These are phyloP conservation scores for Macaria liturata DNA, from an alignment of 2,888 invertebrate species.

Conservation along the genomic window DNA sequence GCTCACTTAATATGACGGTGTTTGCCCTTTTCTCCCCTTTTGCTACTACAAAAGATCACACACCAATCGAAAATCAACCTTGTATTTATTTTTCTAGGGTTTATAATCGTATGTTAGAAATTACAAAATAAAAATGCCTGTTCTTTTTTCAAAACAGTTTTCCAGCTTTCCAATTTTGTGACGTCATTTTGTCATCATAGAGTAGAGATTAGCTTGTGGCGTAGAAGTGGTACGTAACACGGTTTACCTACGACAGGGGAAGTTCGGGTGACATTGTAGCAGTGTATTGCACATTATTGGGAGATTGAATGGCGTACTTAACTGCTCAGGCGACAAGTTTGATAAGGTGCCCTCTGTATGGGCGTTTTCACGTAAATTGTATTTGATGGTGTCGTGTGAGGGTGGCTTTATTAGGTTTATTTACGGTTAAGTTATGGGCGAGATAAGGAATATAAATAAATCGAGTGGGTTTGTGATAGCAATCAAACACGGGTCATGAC, in stretches of 20 bases:
- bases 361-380: constrained; percentile 39
- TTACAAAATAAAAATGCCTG: constrained; percentile 58
- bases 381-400: constrained; percentile 38
- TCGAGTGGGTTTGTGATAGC: background rate
- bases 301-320: constrained; percentile 79
- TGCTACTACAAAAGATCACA: constrained; percentile 31
- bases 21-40: constrained; percentile 78
- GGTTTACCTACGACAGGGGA: constrained; percentile 50
- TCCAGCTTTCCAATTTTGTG: constrained; percentile 4
- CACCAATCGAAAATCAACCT: constrained; percentile 38
- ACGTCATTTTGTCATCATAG: constrained; percentile 18
- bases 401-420: constrained; percentile 21
- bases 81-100: background rate
- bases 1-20: constrained; percentile 82
- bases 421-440: constrained; percentile 12
- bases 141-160: constrained; percentile 56
- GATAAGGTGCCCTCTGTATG: constrained; percentile 68
- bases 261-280: constrained; percentile 77
- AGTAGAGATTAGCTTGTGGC: constrained; percentile 35
- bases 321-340: constrained; percentile 61
- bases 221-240: constrained; percentile 31
- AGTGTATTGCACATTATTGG: constrained; percentile 82
- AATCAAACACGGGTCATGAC: no score
- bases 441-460: constrained; percentile 12
- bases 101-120: constrained; percentile 18